Percentiles rank a stretch among this genome's conserved stretches.
Conservation (phyloP, 2,113 vertebrate genomes). For the Hyperoodon ampullatus region DNA sequence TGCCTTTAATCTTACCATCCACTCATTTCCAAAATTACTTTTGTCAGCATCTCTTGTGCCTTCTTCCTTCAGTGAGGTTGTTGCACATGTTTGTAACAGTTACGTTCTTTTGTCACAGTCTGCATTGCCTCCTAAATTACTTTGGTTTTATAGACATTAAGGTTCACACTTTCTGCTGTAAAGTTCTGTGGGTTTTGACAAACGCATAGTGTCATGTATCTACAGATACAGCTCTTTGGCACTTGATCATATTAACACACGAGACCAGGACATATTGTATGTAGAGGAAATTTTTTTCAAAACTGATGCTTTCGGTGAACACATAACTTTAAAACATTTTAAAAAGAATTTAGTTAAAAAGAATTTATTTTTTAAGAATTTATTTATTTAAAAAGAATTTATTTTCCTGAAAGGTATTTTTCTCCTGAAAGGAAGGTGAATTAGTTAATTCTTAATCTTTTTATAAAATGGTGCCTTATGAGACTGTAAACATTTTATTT, state of each 20-base stretch:
- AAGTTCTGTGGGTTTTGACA: background rate
- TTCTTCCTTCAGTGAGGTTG: background rate
- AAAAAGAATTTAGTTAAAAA: background rate
- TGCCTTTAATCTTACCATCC: background rate
- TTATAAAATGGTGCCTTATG: background rate
- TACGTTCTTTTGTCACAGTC: background rate
- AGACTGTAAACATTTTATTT: background rate
- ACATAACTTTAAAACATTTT: background rate
- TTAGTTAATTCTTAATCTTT: slow-evolving; percentile 27
- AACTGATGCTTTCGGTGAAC: background rate
- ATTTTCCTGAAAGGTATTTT: background rate
- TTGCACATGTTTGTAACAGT: background rate
- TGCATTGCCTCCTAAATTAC: background rate
- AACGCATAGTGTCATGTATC: background rate
- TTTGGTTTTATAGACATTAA: background rate
- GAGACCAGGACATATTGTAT: background rate
- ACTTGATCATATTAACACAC: background rate
- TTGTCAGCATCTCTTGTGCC: background rate
- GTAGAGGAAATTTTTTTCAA: background rate
- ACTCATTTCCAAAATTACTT: background rate
- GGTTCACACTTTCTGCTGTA: background rate
- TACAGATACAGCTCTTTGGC: background rate
- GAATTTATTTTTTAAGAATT: too few species aligned
- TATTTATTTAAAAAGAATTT: background rate
- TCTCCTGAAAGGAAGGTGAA: background rate